Evolutionary conservation across 2,797 vertebrate genomes (phyloP).

Genomic region (Cyprinella venusta): DNA sequence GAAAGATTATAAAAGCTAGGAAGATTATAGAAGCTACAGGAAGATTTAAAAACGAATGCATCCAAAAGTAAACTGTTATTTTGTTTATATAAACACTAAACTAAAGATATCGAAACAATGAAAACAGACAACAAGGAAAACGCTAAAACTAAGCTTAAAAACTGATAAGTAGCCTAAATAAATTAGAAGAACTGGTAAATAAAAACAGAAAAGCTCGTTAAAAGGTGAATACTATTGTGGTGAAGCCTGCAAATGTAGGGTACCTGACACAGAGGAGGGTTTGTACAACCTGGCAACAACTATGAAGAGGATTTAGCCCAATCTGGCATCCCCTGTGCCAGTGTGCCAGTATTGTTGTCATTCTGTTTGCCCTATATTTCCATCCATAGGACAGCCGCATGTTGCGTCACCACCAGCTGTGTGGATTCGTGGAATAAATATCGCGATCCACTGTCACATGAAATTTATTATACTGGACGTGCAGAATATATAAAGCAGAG

Average conservation of each 20-base stretch:
- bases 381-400: conserved; percentile 56
- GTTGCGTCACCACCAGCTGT: conserved; percentile 72
- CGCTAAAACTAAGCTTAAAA: not conserved
- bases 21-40: too few species aligned
- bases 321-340: conserved; percentile 34
- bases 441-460: conserved; percentile 28
- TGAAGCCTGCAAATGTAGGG: not conserved
- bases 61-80: not conserved
- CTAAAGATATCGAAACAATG: not conserved
- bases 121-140: not conserved
- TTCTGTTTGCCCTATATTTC: conserved; percentile 40
- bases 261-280: not conserved
- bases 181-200: not conserved
- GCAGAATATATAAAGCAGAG: conserved; percentile 7
- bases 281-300: conserved; percentile 22
- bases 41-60: not conserved
- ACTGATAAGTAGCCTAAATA: not conserved
- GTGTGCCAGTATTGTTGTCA: conserved; percentile 8
- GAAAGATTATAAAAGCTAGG: too few species aligned
- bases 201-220: not conserved
- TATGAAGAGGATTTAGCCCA: not conserved
- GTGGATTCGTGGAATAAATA: conserved; percentile 33
- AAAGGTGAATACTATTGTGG: not conserved
- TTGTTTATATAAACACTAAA: not conserved
- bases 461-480: conserved; percentile 16